Percentiles rank a stretch among this genome's conserved stretches.
Evolutionary conservation across 1,140 invertebrate genomes (phyloP).

Genomic region (Magallana ariakensis): DNA sequence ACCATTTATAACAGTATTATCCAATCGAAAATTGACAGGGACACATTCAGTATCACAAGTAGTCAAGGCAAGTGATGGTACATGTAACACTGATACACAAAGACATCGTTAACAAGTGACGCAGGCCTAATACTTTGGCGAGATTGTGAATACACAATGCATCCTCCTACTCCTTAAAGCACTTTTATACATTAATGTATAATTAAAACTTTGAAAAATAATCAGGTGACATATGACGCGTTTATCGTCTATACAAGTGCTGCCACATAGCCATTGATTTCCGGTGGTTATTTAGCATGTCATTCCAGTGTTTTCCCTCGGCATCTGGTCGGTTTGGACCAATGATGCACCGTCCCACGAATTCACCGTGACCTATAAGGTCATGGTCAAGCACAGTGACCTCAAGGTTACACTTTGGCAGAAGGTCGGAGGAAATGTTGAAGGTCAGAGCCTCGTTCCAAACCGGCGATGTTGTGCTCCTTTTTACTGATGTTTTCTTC

Average conservation of each 20-base stretch:
- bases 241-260: conserved; percentile 80
- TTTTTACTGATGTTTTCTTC: conserved; percentile 83
- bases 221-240: neutral
- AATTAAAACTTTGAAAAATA: no score
- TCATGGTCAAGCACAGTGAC: conserved; percentile 73
- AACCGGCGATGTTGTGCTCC: conserved; percentile 82
- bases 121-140: neutral
- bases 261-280: conserved; percentile 93
- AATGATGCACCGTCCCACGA: conserved; percentile 69
- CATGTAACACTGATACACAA: neutral
- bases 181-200: neutral
- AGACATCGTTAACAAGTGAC: neutral
- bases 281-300: conserved; percentile 89
- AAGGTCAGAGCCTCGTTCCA: conserved; percentile 84
- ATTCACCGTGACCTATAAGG: conserved; percentile 72
- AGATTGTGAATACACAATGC: neutral
- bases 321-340: conserved; percentile 83
- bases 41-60: conserved; percentile 2
- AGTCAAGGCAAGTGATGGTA: neutral
- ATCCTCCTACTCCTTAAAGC: neutral
- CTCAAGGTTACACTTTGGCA: conserved; percentile 73
- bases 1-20: neutral
- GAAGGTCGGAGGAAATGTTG: conserved; percentile 81
- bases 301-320: conserved; percentile 89
- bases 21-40: neutral